Conservation (phyloP, 2,888 invertebrate genomes). For the Torymus auratus region DNA sequence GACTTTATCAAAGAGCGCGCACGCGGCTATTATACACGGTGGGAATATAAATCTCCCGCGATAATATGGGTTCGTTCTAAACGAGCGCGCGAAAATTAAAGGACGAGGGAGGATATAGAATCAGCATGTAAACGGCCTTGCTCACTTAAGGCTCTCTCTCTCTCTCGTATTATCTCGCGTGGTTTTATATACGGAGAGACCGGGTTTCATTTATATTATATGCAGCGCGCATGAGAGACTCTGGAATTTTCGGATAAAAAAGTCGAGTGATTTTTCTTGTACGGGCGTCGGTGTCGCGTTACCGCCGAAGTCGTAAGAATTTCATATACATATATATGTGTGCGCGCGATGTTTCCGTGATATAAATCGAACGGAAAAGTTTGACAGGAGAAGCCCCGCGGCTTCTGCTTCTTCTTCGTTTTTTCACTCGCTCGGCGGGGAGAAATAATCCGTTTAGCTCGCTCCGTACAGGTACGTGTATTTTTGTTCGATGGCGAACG, state of each 20-base stretch:
- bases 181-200: no score
- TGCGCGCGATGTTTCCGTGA: conserved; percentile 28
- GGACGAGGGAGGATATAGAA: no score
- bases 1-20: no score
- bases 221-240: no score
- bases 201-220: no score
- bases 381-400: conserved; percentile 43
- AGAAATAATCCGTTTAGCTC: conserved; percentile 46
- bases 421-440: not conserved
- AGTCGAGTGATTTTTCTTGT: not conserved
- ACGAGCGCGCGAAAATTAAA: no score
- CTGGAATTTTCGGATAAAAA: not conserved
- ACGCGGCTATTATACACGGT: no score
- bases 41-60: no score
- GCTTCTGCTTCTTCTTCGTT: conserved; percentile 12
- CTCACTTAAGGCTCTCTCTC: no score
- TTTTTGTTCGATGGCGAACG: not conserved
- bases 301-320: conserved; percentile 44
- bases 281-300: conserved; percentile 4
- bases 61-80: no score
- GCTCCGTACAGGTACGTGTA: not conserved
- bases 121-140: no score
- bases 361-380: conserved; percentile 49
- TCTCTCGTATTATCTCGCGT: no score
- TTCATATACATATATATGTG: conserved; percentile 22